Evolutionary conservation across 2,888 invertebrate genomes (phyloP).

Genomic region (Leistus spinibarbis): DNA sequence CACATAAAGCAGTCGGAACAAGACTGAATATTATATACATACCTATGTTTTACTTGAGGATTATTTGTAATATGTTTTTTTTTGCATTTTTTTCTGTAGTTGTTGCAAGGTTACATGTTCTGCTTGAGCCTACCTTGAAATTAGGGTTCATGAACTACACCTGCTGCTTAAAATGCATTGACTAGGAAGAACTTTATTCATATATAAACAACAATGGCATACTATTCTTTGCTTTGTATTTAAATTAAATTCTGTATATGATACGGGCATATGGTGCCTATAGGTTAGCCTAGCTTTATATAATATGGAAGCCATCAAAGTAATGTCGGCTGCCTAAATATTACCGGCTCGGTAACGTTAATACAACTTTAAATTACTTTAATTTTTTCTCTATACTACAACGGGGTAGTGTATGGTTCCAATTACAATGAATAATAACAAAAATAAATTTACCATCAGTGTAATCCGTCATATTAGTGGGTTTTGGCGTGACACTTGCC

Average conservation of each 20-base stretch:
- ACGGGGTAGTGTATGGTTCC: no score
- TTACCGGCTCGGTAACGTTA: no score
- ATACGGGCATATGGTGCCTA: no score
- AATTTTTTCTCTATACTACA: no score
- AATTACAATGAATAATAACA: no score
- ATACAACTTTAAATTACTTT: no score
- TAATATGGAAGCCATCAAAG: no score
- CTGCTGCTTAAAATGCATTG: not conserved
- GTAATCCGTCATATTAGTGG: constrained; percentile 56
- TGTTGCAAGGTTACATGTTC: constrained; percentile 24
- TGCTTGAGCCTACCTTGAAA: constrained; percentile 30
- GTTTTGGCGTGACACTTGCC: constrained; percentile 11
- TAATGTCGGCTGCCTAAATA: no score
- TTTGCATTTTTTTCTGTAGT: constrained; percentile 4
- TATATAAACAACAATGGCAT: not conserved
- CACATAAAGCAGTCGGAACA: not conserved
- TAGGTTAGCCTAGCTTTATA: no score
- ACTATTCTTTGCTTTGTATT: constrained; percentile 9
- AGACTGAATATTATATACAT: constrained; percentile 5
- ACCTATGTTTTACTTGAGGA: not conserved
- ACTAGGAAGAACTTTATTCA: not conserved
- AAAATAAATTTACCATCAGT: constrained; percentile 52
- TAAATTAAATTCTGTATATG: not conserved
- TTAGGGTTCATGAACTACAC: constrained; percentile 24
- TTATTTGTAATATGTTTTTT: not conserved